These are phyloP conservation scores for Acleris laterana DNA, from an alignment of 2,888 invertebrate genomes.

Conservation along the genomic window DNA sequence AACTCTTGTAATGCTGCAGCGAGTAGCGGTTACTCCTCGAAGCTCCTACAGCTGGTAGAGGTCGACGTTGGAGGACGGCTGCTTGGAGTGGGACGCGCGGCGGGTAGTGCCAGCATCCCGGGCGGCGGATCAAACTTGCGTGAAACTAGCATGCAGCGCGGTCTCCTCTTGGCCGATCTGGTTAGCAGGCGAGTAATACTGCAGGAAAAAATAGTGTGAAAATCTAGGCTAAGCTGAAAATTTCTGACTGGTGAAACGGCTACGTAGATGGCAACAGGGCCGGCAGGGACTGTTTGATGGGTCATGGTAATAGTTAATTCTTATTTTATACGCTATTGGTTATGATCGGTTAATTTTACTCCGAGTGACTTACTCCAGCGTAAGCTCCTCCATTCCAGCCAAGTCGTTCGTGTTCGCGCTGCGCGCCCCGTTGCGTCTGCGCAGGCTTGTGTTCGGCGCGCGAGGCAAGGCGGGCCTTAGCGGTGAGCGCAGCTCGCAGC, in stretches of 20 bases:
- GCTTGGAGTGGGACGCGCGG: slow-evolving; percentile 65
- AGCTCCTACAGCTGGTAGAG: slow-evolving; percentile 65
- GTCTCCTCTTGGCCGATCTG: slow-evolving; percentile 88
- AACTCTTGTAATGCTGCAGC: not conserved
- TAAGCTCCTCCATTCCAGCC: slow-evolving; percentile 75
- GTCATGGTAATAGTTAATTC: too few species aligned
- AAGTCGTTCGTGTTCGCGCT: slow-evolving; percentile 65
- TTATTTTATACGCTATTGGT: too few species aligned
- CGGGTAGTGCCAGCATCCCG: slow-evolving; percentile 64
- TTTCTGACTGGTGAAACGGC: too few species aligned
- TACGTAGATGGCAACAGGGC: too few species aligned
- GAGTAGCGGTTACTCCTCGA: not conserved
- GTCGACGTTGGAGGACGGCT: slow-evolving; percentile 59
- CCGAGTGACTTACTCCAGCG: slow-evolving; percentile 59
- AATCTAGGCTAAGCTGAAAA: not conserved
- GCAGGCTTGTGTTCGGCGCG: slow-evolving; percentile 52
- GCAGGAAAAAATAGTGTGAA: slow-evolving; percentile 57
- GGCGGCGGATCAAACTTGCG: slow-evolving; percentile 89
- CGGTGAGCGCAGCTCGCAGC: slow-evolving; percentile 92
- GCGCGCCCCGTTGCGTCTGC: slow-evolving; percentile 49
- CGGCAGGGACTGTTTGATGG: too few species aligned
- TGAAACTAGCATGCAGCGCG: slow-evolving; percentile 91
- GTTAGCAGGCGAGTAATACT: slow-evolving; percentile 92
- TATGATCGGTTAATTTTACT: too few species aligned
- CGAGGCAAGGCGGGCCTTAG: slow-evolving; percentile 91